phyloP scores from a whole-genome alignment of 2,797 vertebrate species.

The Crocodylus rhombifer region DNA sequence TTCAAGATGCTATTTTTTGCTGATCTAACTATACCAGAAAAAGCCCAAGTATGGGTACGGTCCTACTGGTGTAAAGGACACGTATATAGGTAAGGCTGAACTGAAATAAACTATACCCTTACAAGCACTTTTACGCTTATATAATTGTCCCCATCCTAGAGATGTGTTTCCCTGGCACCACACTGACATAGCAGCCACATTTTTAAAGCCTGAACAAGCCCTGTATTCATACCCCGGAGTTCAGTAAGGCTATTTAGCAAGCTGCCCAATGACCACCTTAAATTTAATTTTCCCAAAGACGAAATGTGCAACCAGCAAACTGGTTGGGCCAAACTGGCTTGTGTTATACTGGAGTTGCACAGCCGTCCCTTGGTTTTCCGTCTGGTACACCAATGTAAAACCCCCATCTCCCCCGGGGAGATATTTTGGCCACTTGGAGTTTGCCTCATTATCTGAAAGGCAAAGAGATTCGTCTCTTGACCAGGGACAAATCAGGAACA shows the following conservation, averaged over 20 bases:
- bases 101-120: background rate
- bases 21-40: background rate
- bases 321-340: background rate
- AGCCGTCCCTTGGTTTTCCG: background rate
- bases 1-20: background rate
- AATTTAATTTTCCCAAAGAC: background rate
- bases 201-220: background rate
- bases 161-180: background rate
- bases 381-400: background rate
- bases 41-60: background rate
- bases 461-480: background rate
- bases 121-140: background rate
- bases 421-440: background rate
- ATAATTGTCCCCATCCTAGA: background rate
- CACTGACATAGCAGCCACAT: background rate
- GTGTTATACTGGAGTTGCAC: background rate
- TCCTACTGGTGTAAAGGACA: background rate
- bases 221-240: background rate
- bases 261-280: background rate
- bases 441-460: background rate
- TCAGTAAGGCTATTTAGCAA: background rate
- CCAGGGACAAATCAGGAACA: background rate
- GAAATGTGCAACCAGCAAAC: background rate
- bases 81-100: background rate
- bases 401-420: background rate